These are phyloP conservation scores for Cataglyphis albicans DNA, from an alignment of 2,888 invertebrate species.

Conservation along the genomic window DNA sequence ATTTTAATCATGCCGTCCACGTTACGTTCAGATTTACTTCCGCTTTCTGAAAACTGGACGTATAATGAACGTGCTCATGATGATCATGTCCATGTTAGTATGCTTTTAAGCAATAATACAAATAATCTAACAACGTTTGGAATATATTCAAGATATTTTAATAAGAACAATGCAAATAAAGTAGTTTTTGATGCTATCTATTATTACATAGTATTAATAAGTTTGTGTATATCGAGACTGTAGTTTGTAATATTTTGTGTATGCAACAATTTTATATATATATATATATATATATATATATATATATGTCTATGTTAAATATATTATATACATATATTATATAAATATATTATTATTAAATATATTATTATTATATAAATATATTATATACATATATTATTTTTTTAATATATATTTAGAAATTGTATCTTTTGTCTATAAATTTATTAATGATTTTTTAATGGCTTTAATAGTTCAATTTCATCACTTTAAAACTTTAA, in stretches of 20 bases:
- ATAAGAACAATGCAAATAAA: background rate
- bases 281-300: background rate
- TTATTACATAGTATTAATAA: slow-evolving; percentile 12
- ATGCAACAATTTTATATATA: background rate
- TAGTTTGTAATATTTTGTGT: slow-evolving; percentile 21
- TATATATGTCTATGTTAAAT: background rate
- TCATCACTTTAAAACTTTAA: background rate
- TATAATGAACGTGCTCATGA: slow-evolving; percentile 57
- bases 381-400: too few relatives aligned
- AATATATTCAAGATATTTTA: slow-evolving; percentile 73
- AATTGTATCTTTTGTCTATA: background rate
- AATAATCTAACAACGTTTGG: slow-evolving; percentile 77
- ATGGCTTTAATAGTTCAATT: background rate
- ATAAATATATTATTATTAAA: too few relatives aligned
- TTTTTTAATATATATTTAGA: background rate
- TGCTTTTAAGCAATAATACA: slow-evolving; percentile 60
- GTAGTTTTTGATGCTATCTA: background rate
- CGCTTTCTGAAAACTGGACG: slow-evolving; percentile 58
- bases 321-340: background rate
- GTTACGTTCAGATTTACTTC: slow-evolving; percentile 64
- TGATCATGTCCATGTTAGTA: slow-evolving; percentile 58
- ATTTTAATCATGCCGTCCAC: slow-evolving; percentile 72
- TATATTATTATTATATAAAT: too few relatives aligned
- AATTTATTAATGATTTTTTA: background rate
- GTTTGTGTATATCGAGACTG: background rate